Percentiles rank a stretch among this genome's conserved stretches.
phyloP scores from a whole-genome alignment of 2,888 invertebrate species.

The Nomada hirtipes region DNA sequence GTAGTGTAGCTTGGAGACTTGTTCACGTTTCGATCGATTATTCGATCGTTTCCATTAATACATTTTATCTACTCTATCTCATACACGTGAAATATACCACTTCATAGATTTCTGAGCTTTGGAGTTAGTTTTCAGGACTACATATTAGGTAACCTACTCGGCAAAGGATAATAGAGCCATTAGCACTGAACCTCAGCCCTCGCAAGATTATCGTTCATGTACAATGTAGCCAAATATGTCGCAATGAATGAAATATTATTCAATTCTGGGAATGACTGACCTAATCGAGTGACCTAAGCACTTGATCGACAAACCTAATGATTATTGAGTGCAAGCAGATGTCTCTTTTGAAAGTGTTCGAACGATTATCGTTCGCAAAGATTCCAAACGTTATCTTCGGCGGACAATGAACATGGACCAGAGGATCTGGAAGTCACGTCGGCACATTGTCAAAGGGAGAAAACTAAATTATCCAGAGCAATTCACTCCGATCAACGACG shows the following conservation, averaged over 20 bases:
- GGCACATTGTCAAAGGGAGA: conserved; percentile 54
- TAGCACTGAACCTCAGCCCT: neutral
- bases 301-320: too few species aligned
- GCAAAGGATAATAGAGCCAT: neutral
- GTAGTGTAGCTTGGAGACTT: too few species aligned
- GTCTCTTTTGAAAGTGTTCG: neutral
- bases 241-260: neutral
- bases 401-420: neutral
- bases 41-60: too few species aligned
- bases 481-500: conserved; percentile 51
- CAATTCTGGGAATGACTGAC: neutral
- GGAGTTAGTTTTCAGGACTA: neutral
- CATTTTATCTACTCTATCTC: too few species aligned
- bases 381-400: neutral
- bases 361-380: neutral
- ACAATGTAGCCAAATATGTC: neutral
- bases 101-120: neutral
- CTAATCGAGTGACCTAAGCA: neutral
- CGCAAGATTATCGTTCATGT: neutral
- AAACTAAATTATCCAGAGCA: conserved; percentile 63
- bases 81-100: too few species aligned
- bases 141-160: neutral
- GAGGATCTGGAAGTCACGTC: conserved; percentile 16
- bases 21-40: too few species aligned
- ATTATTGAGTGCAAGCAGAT: neutral